phyloP scores from a whole-genome alignment of 2,797 vertebrate species.

The Alca torda region DNA sequence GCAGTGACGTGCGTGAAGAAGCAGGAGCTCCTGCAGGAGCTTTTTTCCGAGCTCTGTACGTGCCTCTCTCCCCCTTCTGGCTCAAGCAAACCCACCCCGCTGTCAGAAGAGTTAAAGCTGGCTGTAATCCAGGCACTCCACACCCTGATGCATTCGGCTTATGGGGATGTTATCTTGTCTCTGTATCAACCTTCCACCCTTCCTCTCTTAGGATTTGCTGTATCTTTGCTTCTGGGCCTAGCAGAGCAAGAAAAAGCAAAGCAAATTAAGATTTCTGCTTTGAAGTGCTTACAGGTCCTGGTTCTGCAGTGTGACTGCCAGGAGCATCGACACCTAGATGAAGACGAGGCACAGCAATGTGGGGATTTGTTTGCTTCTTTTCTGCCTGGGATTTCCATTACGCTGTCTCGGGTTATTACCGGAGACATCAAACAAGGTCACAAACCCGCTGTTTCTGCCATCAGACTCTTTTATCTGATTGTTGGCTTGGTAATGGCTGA shows the following conservation, averaged over 20 bases:
- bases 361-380: constrained; percentile 89
- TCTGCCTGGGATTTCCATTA: constrained; percentile 86
- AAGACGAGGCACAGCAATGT: constrained; percentile 67
- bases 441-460: constrained; percentile 77
- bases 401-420: constrained; percentile 82
- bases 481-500: constrained; percentile 88
- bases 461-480: constrained; percentile 83
- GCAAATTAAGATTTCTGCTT: constrained; percentile 81
- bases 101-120: constrained; percentile 89
- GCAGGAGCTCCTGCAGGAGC: constrained; percentile 83
- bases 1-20: constrained; percentile 84
- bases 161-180: constrained; percentile 80
- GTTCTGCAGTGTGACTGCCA: constrained; percentile 85
- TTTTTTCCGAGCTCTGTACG: constrained; percentile 88
- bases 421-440: constrained; percentile 92
- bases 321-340: constrained; percentile 66
- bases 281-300: constrained; percentile 85
- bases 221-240: constrained; percentile 87
- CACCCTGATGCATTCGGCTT: constrained; percentile 85
- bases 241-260: constrained; percentile 86
- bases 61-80: constrained; percentile 81
- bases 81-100: constrained; percentile 71
- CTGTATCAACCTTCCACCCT: constrained; percentile 85
- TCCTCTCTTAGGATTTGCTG: constrained; percentile 86
- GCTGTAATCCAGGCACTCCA: constrained; percentile 80